A percentile compares a stretch with the other conserved stretches of the same genome.
Conservation (phyloP, 2,113 vertebrate species). For the Rhadina sibilatrix region DNA sequence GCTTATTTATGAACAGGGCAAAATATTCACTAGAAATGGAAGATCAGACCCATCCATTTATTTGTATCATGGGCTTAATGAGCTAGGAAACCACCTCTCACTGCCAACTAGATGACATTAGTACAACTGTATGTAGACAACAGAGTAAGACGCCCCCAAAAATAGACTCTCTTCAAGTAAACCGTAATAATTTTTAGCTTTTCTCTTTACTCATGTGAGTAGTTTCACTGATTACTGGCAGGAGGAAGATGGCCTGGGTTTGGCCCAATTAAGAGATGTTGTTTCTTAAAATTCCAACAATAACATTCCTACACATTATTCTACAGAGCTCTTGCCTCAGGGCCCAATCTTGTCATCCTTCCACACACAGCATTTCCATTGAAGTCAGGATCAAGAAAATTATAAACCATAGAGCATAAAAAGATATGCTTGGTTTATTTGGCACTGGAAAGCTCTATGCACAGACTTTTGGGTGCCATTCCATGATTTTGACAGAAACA, state of each 20-base stretch:
- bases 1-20: background rate
- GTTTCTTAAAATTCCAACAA: conserved; percentile 48
- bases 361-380: conserved; percentile 63
- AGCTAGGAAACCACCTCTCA: background rate
- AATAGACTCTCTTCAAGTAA: background rate
- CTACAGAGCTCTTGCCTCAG: conserved; percentile 55
- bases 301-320: conserved; percentile 51
- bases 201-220: background rate
- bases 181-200: background rate
- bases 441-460: conserved; percentile 23
- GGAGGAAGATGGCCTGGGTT: background rate
- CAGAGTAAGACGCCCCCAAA: background rate
- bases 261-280: conserved; percentile 24
- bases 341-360: conserved; percentile 67
- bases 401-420: conserved; percentile 49
- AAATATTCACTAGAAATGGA: background rate
- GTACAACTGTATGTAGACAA: background rate
- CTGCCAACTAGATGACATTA: background rate
- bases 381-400: conserved; percentile 72
- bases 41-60: background rate
- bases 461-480: conserved; percentile 29
- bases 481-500: background rate
- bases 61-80: background rate
- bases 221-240: conserved; percentile 3
- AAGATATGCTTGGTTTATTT: conserved; percentile 55